phyloP scores from a whole-genome alignment of 2,113 vertebrate species.

The Chaetodon trifascialis region DNA sequence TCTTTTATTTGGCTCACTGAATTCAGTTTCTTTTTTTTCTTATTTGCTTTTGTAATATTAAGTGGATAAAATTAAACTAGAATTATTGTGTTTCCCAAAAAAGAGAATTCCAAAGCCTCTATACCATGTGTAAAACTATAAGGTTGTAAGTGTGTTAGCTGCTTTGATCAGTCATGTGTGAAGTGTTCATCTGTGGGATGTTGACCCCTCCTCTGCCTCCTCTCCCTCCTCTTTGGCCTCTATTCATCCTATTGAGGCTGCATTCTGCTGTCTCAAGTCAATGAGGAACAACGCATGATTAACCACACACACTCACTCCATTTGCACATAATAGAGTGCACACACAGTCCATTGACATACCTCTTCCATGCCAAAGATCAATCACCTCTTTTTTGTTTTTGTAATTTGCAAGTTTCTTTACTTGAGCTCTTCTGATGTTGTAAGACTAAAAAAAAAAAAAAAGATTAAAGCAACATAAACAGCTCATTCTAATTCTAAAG shows the following conservation, averaged over 20 bases:
- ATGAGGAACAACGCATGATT: slow-evolving; percentile 7
- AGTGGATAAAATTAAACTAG: neutral
- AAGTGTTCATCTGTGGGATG: slow-evolving; percentile 1
- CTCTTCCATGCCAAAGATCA: slow-evolving; percentile 3
- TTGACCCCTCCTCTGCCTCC: slow-evolving; percentile 14
- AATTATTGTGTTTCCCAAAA: neutral
- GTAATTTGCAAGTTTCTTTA: neutral
- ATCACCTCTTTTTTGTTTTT: neutral
- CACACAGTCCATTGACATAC: neutral
- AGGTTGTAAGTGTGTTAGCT: neutral
- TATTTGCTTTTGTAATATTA: neutral
- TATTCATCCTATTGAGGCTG: slow-evolving; percentile 10
- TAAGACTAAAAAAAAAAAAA: neutral
- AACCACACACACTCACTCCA: slow-evolving; percentile 3
- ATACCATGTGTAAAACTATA: neutral
- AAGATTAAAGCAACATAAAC: neutral
- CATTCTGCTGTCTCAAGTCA: neutral
- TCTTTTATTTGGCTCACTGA: neutral
- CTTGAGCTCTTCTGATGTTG: neutral
- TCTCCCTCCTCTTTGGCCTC: slow-evolving; percentile 19
- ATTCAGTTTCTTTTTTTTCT: neutral
- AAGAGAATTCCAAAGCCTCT: neutral
- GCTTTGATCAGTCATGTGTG: slow-evolving; percentile 20
- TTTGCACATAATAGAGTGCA: neutral
- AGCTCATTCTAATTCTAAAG: too few species aligned